A percentile compares a stretch with the other conserved stretches of the same genome.
These are phyloP conservation scores for Indri indri DNA, from an alignment of 2,113 vertebrate species.

Conservation along the genomic window DNA sequence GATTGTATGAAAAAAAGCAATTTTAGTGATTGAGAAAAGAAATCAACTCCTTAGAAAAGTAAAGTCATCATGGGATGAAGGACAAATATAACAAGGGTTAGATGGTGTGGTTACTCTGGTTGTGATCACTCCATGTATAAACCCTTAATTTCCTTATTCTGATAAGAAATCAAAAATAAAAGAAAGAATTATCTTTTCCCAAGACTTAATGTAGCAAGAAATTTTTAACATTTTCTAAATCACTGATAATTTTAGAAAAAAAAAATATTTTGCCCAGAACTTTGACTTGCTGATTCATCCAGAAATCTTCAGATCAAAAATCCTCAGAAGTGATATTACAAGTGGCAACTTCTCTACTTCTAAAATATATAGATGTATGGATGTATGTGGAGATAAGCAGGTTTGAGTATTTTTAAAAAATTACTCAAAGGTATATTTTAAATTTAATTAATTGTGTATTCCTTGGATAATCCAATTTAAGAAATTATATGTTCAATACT, in stretches of 20 bases:
- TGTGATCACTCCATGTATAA: background rate
- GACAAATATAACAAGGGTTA: background rate
- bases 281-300: background rate
- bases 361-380: background rate
- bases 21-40: background rate
- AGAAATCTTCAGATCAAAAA: background rate
- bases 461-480: background rate
- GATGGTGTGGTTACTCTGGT: background rate
- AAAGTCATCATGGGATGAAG: background rate
- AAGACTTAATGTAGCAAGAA: background rate
- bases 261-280: background rate
- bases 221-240: background rate
- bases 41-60: background rate
- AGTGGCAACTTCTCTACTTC: background rate
- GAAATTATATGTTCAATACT: background rate
- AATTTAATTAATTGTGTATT: background rate
- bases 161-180: background rate
- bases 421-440: background rate
- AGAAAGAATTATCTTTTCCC: background rate
- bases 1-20: background rate
- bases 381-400: background rate
- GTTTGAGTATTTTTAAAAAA: background rate
- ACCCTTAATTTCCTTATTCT: background rate
- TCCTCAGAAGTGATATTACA: background rate
- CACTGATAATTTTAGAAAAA: background rate